Percentiles rank a stretch among this genome's conserved stretches.
phyloP scores from a whole-genome alignment of 2,113 vertebrate species.

The Calyptommatus sinebrachiatus region DNA sequence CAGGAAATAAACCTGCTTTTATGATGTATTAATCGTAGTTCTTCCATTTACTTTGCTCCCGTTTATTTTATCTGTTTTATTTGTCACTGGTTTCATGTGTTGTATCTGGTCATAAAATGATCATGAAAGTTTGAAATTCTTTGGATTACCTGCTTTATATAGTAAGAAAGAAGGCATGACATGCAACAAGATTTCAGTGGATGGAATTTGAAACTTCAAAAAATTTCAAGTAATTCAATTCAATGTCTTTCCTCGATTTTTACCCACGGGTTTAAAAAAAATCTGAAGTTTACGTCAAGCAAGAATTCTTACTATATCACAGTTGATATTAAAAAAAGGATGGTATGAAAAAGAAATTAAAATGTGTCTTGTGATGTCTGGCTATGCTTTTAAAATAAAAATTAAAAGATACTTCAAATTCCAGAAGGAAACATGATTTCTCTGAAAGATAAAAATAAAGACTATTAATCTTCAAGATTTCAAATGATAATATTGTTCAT shows the following conservation, averaged over 20 bases:
- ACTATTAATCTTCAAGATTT: too few species aligned
- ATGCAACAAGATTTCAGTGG: constrained; percentile 25
- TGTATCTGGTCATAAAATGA: constrained; percentile 15
- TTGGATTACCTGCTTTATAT: background rate
- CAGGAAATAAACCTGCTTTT: background rate
- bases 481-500: too few species aligned
- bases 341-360: background rate
- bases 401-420: too few species aligned
- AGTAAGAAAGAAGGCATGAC: background rate
- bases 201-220: constrained; percentile 10
- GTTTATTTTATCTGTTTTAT: constrained; percentile 23
- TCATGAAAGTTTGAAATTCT: background rate
- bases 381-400: background rate
- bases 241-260: background rate
- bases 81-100: constrained; percentile 21
- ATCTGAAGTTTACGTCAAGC: background rate
- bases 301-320: background rate
- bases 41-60: background rate
- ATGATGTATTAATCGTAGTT: background rate
- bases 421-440: too few species aligned
- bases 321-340: background rate
- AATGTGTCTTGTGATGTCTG: background rate
- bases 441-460: too few species aligned
- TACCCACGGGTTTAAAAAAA: background rate
- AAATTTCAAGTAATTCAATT: background rate